Percentiles rank a stretch among this genome's conserved stretches.
These are phyloP conservation scores for Cecropterus lyciades DNA, from an alignment of 1,140 invertebrate species.

Conservation along the genomic window DNA sequence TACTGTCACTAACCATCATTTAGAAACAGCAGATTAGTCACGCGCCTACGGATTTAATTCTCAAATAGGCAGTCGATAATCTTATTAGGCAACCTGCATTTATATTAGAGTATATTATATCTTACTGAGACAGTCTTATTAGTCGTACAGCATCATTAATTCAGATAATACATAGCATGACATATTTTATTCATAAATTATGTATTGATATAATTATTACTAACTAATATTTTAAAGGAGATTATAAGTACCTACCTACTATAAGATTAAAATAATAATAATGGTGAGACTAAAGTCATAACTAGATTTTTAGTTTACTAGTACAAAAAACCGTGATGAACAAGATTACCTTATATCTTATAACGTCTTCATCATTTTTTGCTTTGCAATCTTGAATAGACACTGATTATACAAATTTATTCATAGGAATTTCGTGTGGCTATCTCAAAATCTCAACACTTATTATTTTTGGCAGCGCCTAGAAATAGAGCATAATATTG, in stretches of 20 bases:
- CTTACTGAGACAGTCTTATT: background rate
- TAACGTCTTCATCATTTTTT: background rate
- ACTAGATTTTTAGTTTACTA: too few species aligned
- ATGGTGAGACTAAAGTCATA: too few species aligned
- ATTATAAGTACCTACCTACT: too few species aligned
- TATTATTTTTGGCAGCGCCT: conserved; percentile 11
- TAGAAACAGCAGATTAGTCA: conserved; percentile 14
- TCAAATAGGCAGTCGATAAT: conserved; percentile 1
- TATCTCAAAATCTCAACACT: conserved; percentile 9
- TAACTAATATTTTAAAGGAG: too few species aligned
- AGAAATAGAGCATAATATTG: conserved; percentile 6
- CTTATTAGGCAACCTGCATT: conserved; percentile 1
- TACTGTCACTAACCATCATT: conserved; percentile 24
- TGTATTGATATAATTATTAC: too few species aligned
- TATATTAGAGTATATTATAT: conserved; percentile 1
- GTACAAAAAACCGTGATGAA: too few species aligned
- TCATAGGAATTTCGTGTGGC: conserved; percentile 41
- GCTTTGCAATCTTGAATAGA: too few species aligned
- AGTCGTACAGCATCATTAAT: background rate
- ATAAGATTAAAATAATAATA: too few species aligned
- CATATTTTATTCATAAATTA: too few species aligned
- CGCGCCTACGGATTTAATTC: conserved; percentile 21
- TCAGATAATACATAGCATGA: too few species aligned
- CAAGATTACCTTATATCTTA: too few species aligned
- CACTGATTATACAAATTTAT: conserved; percentile 75